phyloP scores from a whole-genome alignment of 1,140 invertebrate genomes.

The Branchinecta lynchi region DNA sequence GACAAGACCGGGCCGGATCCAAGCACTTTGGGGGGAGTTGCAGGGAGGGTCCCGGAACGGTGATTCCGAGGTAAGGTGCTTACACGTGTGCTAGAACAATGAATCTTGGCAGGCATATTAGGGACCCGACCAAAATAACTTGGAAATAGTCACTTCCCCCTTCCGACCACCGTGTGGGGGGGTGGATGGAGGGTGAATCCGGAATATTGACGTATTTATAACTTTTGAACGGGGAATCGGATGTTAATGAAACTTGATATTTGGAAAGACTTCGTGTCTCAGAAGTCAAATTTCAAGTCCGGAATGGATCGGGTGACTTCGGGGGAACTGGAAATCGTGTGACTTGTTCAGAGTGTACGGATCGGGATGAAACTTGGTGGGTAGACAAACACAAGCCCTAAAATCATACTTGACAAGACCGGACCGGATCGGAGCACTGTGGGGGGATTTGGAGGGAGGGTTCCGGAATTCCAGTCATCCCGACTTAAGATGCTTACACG shows the following conservation, averaged over 20 bases:
- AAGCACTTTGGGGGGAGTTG: background rate
- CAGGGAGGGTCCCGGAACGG: too few species aligned
- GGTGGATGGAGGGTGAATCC: too few species aligned
- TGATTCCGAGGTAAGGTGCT: too few species aligned
- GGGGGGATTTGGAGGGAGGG: too few species aligned
- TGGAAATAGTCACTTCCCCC: too few species aligned
- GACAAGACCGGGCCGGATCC: background rate
- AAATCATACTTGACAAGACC: background rate
- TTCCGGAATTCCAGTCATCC: too few species aligned
- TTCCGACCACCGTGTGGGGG: too few species aligned
- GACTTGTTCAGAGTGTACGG: background rate
- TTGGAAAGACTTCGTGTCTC: constrained; percentile 5
- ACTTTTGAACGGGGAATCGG: background rate
- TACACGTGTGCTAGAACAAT: too few species aligned
- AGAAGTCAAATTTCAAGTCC: background rate
- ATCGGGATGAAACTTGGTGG: constrained; percentile 8
- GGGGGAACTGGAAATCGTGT: background rate
- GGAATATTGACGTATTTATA: background rate
- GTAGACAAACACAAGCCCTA: constrained; percentile 5
- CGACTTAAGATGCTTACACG: too few species aligned
- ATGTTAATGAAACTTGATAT: constrained; percentile 2
- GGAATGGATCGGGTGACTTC: background rate
- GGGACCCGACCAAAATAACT: too few species aligned
- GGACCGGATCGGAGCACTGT: too few species aligned
- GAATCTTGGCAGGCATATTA: too few species aligned